Conservation (phyloP, 2,888 invertebrate species). For the Drosophila formosana region DNA sequence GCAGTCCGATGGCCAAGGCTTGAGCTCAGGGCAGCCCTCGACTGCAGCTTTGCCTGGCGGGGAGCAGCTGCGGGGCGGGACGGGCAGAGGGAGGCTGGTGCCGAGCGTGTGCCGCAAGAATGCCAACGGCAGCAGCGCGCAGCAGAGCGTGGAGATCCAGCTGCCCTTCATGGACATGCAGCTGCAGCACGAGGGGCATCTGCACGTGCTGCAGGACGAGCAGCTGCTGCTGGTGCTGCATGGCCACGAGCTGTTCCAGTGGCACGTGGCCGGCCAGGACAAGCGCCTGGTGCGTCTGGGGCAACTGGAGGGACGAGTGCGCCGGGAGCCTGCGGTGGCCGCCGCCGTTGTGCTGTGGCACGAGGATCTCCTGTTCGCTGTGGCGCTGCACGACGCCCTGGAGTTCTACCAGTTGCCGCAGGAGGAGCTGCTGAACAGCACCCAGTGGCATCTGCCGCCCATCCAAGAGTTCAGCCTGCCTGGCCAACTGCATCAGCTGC, state of each 20-base stretch:
- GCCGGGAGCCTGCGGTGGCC: constrained; percentile 50
- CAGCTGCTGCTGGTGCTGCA: constrained; percentile 77
- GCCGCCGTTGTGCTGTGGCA: constrained; percentile 79
- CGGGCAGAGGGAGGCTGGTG: constrained; percentile 3
- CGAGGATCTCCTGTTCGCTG: constrained; percentile 71
- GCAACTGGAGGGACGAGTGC: constrained; percentile 65
- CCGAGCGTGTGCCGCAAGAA: constrained; percentile 52
- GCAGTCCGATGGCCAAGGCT: constrained; percentile 18
- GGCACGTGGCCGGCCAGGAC: constrained; percentile 66
- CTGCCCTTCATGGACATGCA: constrained; percentile 82
- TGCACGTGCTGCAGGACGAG: constrained; percentile 72
- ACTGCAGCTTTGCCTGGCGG: not conserved
- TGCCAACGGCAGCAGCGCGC: constrained; percentile 41
- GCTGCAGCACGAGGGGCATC: constrained; percentile 63
- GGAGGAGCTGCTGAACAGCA: constrained; percentile 48
- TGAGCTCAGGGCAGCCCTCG: not conserved
- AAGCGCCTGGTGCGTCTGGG: constrained; percentile 77
- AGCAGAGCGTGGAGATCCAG: constrained; percentile 68
- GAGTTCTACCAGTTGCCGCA: constrained; percentile 79
- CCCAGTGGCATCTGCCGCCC: constrained; percentile 64
- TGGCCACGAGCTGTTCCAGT: constrained; percentile 77
- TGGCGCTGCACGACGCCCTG: constrained; percentile 74
- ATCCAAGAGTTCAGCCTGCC: constrained; percentile 78
- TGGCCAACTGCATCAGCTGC: constrained; percentile 67
- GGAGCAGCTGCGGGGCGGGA: not conserved